Evolutionary conservation across 2,888 invertebrate species (phyloP).

Genomic region (Choristoneura rosaceana): DNA sequence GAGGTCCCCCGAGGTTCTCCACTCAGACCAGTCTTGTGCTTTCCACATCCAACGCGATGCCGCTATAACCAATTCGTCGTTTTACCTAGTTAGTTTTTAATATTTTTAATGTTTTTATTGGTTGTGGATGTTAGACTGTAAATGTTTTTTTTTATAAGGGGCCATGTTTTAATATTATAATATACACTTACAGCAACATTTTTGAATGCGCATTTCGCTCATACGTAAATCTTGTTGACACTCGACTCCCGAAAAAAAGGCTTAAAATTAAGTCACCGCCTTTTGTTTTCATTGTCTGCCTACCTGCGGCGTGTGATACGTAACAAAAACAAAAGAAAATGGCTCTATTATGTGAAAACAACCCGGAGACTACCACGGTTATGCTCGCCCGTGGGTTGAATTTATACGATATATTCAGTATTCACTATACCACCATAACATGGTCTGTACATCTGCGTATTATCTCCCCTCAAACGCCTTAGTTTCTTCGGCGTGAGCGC

Average conservation of each 20-base stretch:
- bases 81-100: too few species aligned
- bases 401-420: conserved; percentile 83
- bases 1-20: too few species aligned
- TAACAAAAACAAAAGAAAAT: conserved; percentile 85
- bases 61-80: too few species aligned
- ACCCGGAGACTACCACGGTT: conserved; percentile 80
- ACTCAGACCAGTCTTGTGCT: too few species aligned
- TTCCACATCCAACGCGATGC: too few species aligned
- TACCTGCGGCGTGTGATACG: conserved; percentile 78
- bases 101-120: too few species aligned
- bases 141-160: too few species aligned
- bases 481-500: not conserved
- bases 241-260: conserved; percentile 58
- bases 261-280: conserved; percentile 77
- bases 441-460: conserved; percentile 56
- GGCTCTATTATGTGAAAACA: conserved; percentile 86
- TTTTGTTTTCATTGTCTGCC: conserved; percentile 83
- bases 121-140: too few species aligned
- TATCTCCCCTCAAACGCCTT: conserved; percentile 40
- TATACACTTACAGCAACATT: not conserved
- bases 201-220: conserved; percentile 44
- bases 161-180: too few species aligned
- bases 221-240: conserved; percentile 54
- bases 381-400: conserved; percentile 84
- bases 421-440: conserved; percentile 62